Evolutionary conservation across 2,888 invertebrate species (phyloP), one percentile per base, ranked within the genome.

Genomic region (Tipula vernalis): DNA sequence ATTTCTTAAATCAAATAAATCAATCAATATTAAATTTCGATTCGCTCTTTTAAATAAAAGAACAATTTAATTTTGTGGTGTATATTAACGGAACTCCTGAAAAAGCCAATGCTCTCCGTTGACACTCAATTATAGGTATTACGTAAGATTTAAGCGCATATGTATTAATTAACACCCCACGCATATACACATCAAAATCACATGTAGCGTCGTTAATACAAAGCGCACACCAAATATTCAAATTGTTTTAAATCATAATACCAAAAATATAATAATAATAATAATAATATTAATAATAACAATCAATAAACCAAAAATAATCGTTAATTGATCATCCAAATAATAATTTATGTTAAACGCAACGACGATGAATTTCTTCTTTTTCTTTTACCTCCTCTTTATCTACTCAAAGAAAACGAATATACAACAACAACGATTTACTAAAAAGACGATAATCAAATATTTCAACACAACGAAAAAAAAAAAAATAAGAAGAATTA

Each of bases 261-360:
- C 71, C 71, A 71, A 71, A 71, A 71, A 71, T 39, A 44, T 51
- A 51, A 51, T n/a, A 15, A 51, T 51, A 51, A 51, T 71, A 28
- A 28, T 71, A 71, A 71, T 28, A 71, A 71, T 71, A 51, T 51
- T 51, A 71, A 71, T 71, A 71, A 71, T 71, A 71, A 71, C 71
- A 71, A 71, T 71, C 71, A 71, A 71, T 71, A 71, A 71, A 71
- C 71, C 71, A 71, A 71, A 71, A 71, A 71, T 71, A 71, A 71
- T 71, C 71, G 71, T 71, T 71, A 71, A 71, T 71, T 71, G 71
- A 71, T 71, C 71, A 71, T 71, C 71, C 71, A 71, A 71, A 71
- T 71, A 71, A 71, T 71, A 71, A 71, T 71, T 71, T 71, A 71
- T 71, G 71, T 71, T 71, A 71, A 71, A 71, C 71, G 71, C 71